phyloP scores from a whole-genome alignment of 37 sponge, comb jelly and placozoan genomes.

The Spongilla lacustris region DNA sequence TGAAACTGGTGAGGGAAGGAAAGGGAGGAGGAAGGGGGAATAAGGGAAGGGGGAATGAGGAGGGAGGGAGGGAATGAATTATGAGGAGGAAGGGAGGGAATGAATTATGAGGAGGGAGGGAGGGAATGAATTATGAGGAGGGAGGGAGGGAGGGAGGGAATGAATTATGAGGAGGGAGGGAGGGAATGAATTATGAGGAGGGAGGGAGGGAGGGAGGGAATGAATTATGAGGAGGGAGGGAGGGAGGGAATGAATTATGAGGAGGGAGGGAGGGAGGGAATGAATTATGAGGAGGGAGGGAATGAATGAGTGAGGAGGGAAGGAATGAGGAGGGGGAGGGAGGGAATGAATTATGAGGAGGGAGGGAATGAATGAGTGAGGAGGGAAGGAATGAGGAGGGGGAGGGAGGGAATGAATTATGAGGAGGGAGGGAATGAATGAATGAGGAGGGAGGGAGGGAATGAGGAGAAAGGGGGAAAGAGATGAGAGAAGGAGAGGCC shows the following conservation, averaged over 20 bases:
- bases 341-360: background rate
- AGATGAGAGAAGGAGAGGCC: background rate
- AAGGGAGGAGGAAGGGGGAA: background rate
- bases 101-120: background rate
- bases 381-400: too few relatives aligned
- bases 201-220: slow-evolving; percentile 1
- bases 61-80: background rate
- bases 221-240: background rate
- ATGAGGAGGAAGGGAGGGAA: background rate
- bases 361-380: background rate
- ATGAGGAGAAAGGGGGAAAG: background rate
- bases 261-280: background rate
- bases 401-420: background rate
- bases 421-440: background rate
- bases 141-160: background rate
- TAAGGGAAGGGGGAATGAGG: background rate
- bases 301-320: background rate
- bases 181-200: background rate
- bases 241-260: background rate
- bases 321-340: background rate
- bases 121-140: background rate
- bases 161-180: background rate
- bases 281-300: background rate
- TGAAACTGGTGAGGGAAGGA: background rate
- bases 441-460: background rate